phyloP scores from a whole-genome alignment of 2,113 vertebrate species.

The Poecile atricapillus region DNA sequence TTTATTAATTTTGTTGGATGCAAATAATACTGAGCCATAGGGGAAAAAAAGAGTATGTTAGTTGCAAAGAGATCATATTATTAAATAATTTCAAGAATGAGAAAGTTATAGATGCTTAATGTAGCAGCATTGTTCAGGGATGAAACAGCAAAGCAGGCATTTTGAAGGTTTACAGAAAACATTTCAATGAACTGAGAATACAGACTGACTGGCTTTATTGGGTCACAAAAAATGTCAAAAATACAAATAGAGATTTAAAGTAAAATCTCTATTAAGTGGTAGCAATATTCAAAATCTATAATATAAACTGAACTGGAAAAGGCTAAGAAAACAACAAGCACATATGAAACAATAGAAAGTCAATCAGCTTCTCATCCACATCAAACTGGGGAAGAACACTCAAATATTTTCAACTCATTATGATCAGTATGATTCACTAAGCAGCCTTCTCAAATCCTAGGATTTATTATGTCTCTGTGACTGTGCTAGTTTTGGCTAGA shows the following conservation, averaged over 20 bases:
- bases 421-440: neutral
- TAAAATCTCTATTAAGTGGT: neutral
- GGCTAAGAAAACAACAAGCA: neutral
- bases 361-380: neutral
- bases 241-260: neutral
- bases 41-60: neutral
- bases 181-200: neutral
- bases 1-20: neutral
- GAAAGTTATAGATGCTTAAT: neutral
- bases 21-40: neutral
- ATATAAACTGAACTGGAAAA: neutral
- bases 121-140: neutral
- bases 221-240: neutral
- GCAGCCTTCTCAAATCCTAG: neutral
- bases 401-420: neutral
- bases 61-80: neutral
- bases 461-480: neutral
- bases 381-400: neutral
- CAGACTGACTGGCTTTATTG: neutral
- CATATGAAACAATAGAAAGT: neutral
- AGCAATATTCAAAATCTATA: neutral
- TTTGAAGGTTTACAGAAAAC: neutral
- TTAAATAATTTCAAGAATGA: neutral
- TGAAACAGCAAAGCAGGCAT: neutral
- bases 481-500: neutral